Base-by-base conservation (phyloP, 2,888 invertebrate genomes). In the Cheiracanthium punctorium region DNA sequence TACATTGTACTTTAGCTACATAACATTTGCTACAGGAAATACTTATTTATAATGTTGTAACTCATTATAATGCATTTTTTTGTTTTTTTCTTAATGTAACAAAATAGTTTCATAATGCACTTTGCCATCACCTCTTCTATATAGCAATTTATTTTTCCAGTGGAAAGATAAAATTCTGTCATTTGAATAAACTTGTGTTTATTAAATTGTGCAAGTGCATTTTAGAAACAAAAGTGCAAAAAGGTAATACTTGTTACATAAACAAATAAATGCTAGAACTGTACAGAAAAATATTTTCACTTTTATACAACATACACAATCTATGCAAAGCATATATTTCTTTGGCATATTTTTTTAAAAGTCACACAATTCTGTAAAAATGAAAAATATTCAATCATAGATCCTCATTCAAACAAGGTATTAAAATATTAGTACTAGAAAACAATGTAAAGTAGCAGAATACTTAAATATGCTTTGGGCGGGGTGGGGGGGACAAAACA, bases 101-200 rank as follows among this genome's bases (percentile, higher is more conserved):
- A 84, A 79, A 79, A 79, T 79, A 32, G 48, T 77, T 79, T 79
- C 41, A 67, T 84, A 84, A 84, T 84, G 84, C 84, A 84, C 84
- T 84, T 82, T 65, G 32, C 84, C 79, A 84, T 84, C 84, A 84
- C 79, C 82, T 69, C 32, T 79, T 28, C 67, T 74, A 69, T 73
- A 73, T 29, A 69, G 24, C 37, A 72, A 41, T 71, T n/a, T 20
- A 41, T 41, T 71, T 70, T 37, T 33, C 20, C 0, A 8, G 17
- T 20, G 10, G 41, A 71, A 20, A 71, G 20, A 71, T 24, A 71
- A 33, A 12, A n/a, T 37, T 14, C 14, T 24, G 12, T 58, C 24
- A 24, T 24, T 24, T 24, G 2, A 5, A 48, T 17, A 20, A 58
- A 58, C 24, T 58, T 58, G 10, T 2, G 7, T 58, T 5, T 58